phyloP scores from a whole-genome alignment of 2,113 vertebrate genomes.

The Bothrops jararaca region DNA sequence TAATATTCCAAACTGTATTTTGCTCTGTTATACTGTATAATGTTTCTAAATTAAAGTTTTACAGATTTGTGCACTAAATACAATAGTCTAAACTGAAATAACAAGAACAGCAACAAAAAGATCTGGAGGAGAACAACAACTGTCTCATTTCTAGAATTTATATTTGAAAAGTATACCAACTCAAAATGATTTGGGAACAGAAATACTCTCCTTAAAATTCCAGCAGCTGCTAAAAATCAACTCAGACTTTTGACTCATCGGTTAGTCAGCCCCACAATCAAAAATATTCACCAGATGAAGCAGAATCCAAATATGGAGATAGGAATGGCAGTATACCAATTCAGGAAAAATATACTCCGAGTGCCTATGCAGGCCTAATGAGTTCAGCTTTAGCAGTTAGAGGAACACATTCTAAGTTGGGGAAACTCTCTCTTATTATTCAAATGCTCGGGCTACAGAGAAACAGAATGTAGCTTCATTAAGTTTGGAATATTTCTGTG shows the following conservation, averaged over 20 bases:
- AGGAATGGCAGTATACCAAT: constrained; percentile 28
- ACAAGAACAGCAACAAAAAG: not conserved
- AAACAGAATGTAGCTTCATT: constrained; percentile 42
- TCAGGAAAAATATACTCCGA: not conserved
- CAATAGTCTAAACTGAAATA: not conserved
- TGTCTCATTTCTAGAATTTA: not conserved
- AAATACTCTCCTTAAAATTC: not conserved
- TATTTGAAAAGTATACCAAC: not conserved
- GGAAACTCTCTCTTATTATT: constrained; percentile 20
- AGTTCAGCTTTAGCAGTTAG: constrained; percentile 13
- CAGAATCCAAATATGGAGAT: not conserved
- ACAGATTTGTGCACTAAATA: not conserved
- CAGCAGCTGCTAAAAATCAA: not conserved
- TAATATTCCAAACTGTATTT: not conserved
- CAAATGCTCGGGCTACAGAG: not conserved
- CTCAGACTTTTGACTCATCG: not conserved
- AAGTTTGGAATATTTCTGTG: constrained; percentile 3
- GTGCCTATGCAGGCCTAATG: constrained; percentile 4
- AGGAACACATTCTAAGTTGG: constrained; percentile 18
- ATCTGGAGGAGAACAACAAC: not conserved
- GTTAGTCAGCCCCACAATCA: constrained; percentile 23
- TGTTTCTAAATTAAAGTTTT: not conserved
- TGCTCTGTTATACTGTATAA: not conserved
- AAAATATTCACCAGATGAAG: constrained; percentile 8
- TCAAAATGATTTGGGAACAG: not conserved